Base-by-base conservation (phyloP, 2,113 vertebrate genomes). In the Tenebrosternarchus preto region DNA sequence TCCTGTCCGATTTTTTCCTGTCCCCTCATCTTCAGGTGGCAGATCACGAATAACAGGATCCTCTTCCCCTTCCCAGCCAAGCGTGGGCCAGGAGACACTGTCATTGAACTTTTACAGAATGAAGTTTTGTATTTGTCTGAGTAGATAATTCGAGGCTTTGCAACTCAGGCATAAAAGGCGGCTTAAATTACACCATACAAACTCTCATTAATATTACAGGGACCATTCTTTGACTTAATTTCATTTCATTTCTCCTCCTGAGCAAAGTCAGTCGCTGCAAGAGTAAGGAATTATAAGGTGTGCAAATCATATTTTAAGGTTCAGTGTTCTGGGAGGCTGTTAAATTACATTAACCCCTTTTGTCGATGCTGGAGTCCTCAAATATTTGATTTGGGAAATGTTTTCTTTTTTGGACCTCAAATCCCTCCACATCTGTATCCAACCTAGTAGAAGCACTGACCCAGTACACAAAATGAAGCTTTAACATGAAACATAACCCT, bases 301-400 rank as follows among this genome's bases (percentile, higher is more conserved):
- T 90, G 88, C 86, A 91, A 92, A 92, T 91, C 89, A 91, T 89
- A 90, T 92, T 92, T 91, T 90, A 87, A 86, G 90, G 88, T 91
- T 91, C 87, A 90, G 78, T 84, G 82, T 90, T 89, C 88, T 87
- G 86, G 87, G 87, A 85, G 87, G 81, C 73, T 78, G 71, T 68
- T 77, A 77, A 85, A 88, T 88, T 86, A 81, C 87, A 87, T 90
- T 80, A 87, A 83, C 83, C 66, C 85, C 69, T 57, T 83, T 85
- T 66, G 72, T 53, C 74, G 68, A 27, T 68, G 63, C 43, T 68
- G 57, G 36, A 74, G 55, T 84, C 77, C 68, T 81, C 73, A 77
- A 80, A 78, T 76, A 77, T 80, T 67, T 55, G 80, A 80, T 75
- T 83, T 91, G 25, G 56, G 66, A 80, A 82, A 68, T 46, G 33